Evolutionary conservation across 2,888 invertebrate species (phyloP).

Genomic region (Timandra comae): DNA sequence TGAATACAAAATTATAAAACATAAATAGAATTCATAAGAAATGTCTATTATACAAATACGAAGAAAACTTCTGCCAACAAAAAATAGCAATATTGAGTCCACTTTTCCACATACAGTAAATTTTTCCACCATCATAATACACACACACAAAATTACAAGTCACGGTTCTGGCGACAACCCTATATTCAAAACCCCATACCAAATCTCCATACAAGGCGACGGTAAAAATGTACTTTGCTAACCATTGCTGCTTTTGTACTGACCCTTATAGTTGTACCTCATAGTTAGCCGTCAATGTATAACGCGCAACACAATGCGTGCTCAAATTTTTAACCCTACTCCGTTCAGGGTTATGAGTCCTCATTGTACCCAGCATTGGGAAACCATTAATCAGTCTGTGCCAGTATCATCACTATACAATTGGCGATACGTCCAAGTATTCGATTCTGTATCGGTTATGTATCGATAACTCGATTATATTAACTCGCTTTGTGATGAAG

Average conservation of each 20-base stretch:
- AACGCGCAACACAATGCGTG: constrained; percentile 3
- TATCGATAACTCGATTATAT: constrained; percentile 69
- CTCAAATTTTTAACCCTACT: constrained; percentile 35
- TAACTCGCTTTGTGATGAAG: constrained; percentile 51
- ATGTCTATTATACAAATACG: too few relatives aligned
- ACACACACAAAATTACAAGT: constrained; percentile 62
- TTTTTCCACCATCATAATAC: constrained; percentile 39
- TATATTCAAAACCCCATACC: constrained; percentile 39
- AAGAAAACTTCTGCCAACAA: too few relatives aligned
- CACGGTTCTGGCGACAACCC: constrained; percentile 71
- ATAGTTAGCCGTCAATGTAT: constrained; percentile 32
- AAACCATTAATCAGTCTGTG: constrained; percentile 74
- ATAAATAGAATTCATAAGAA: too few relatives aligned
- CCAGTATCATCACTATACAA: constrained; percentile 73
- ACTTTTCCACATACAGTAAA: constrained; percentile 30
- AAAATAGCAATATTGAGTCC: constrained; percentile 37
- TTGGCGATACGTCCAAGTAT: constrained; percentile 68
- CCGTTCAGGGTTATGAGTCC: constrained; percentile 37
- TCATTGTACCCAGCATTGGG: constrained; percentile 63
- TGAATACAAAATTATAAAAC: too few relatives aligned
- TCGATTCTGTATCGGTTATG: constrained; percentile 67
- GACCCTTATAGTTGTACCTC: too few relatives aligned
- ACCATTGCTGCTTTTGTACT: constrained; percentile 26
- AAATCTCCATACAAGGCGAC: constrained; percentile 8
- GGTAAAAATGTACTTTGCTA: constrained; percentile 1